These are phyloP conservation scores for Parus major DNA, from an alignment of 2,113 vertebrate species.

Conservation along the genomic window DNA sequence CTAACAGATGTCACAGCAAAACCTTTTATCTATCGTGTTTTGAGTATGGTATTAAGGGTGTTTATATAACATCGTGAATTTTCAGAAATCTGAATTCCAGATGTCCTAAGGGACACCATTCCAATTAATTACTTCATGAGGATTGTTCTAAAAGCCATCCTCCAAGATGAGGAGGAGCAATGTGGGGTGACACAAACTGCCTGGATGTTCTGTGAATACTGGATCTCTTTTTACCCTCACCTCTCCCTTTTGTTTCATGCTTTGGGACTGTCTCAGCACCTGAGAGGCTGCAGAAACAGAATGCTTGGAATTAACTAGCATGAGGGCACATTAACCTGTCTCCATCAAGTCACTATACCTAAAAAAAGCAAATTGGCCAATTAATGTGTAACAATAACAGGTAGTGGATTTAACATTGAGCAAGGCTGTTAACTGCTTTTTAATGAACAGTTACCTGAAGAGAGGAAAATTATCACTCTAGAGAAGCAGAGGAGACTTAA, in stretches of 20 bases:
- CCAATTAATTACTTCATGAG: not conserved
- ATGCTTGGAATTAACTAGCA: not conserved
- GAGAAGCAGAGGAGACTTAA: not conserved
- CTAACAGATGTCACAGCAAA: not conserved
- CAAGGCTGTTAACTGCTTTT: conserved; percentile 39
- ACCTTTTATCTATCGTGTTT: not conserved
- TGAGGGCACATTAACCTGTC: conserved; percentile 47
- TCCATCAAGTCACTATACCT: conserved; percentile 7
- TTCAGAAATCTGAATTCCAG: not conserved
- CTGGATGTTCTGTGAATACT: not conserved
- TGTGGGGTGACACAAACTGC: not conserved
- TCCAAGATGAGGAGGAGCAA: accelerated
- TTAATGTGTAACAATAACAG: conserved; percentile 38
- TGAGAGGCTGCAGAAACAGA: not conserved
- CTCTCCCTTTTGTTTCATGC: not conserved
- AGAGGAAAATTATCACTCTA: not conserved
- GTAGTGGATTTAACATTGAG: conserved; percentile 46
- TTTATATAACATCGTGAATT: not conserved
- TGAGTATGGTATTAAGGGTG: not conserved
- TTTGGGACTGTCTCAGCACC: not conserved
- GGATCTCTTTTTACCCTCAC: not conserved
- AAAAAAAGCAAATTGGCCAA: conserved; percentile 63
- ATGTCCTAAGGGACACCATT: not conserved
- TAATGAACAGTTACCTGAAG: conserved; percentile 23
- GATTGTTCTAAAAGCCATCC: not conserved